These are phyloP conservation scores for Hydrocynus forskahlii DNA, from an alignment of 2,797 vertebrate genomes.

Conservation along the genomic window DNA sequence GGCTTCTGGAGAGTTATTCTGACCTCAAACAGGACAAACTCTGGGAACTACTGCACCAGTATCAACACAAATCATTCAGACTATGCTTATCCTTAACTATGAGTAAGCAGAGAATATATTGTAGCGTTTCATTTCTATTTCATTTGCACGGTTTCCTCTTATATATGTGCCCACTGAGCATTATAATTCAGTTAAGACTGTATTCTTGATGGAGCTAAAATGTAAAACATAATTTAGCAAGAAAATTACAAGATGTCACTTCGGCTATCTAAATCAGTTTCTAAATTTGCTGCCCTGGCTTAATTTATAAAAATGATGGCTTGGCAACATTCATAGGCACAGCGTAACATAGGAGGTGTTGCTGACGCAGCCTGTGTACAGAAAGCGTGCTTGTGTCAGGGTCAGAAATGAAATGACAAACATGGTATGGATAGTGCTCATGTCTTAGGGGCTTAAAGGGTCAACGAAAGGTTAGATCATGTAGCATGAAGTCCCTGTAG, in stretches of 20 bases:
- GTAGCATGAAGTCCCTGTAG: constrained; percentile 3
- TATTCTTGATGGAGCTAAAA: background rate
- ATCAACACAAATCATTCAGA: background rate
- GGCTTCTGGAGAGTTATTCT: background rate
- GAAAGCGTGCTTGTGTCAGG: background rate
- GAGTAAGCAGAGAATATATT: background rate
- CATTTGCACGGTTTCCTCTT: too few species aligned
- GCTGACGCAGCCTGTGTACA: background rate
- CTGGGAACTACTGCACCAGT: background rate
- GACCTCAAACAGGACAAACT: background rate
- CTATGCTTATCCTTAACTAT: background rate
- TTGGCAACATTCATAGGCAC: background rate
- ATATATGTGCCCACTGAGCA: background rate
- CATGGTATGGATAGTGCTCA: constrained; percentile 25
- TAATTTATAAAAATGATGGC: background rate
- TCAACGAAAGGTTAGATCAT: constrained; percentile 11
- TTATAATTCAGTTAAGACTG: background rate
- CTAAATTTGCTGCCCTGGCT: background rate
- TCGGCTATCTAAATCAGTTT: background rate
- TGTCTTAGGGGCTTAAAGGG: background rate
- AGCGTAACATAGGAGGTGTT: background rate
- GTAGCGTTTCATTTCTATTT: background rate
- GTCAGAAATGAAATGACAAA: constrained; percentile 45
- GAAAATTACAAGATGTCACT: background rate
- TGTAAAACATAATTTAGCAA: background rate